These are phyloP conservation scores for Cephonodes hylas DNA, from an alignment of 2,888 invertebrate genomes.

Conservation along the genomic window DNA sequence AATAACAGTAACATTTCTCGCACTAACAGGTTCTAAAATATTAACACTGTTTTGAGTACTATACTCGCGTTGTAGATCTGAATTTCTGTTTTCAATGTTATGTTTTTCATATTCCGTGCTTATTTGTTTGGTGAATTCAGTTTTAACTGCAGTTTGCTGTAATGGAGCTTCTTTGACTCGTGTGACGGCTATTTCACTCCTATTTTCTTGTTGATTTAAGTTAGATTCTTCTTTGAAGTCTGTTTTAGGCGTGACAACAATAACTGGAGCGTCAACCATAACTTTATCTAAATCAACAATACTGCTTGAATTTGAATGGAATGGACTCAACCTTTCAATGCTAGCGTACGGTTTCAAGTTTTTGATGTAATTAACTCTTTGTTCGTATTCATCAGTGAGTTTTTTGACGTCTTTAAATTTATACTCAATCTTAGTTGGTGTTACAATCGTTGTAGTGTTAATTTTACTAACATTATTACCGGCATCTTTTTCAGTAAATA, in stretches of 20 bases:
- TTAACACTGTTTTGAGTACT: neutral
- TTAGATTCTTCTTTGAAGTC: slow-evolving; percentile 15
- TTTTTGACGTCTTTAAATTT: neutral
- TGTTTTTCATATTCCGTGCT: neutral
- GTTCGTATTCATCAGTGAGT: neutral
- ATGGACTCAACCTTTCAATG: neutral
- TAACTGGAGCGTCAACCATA: slow-evolving; percentile 13
- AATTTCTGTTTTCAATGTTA: neutral
- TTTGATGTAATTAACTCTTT: neutral
- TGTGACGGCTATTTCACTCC: slow-evolving; percentile 19
- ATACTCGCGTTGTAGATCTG: neutral
- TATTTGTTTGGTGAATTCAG: slow-evolving; percentile 1
- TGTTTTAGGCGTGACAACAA: neutral
- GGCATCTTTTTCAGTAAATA: neutral
- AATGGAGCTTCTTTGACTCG: neutral
- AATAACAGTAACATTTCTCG: too few species aligned
- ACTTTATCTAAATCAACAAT: neutral
- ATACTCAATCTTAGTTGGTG: neutral
- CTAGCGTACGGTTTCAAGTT: neutral
- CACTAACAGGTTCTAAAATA: neutral
- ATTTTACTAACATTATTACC: neutral
- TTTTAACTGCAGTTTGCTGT: neutral
- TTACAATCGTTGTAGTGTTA: neutral
- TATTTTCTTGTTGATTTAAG: slow-evolving; percentile 13
- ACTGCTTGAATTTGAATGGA: neutral